Evolutionary conservation across 1,140 invertebrate genomes (phyloP), one percentile per base, ranked within the genome.

Genomic region (Lethrus apterus): DNA sequence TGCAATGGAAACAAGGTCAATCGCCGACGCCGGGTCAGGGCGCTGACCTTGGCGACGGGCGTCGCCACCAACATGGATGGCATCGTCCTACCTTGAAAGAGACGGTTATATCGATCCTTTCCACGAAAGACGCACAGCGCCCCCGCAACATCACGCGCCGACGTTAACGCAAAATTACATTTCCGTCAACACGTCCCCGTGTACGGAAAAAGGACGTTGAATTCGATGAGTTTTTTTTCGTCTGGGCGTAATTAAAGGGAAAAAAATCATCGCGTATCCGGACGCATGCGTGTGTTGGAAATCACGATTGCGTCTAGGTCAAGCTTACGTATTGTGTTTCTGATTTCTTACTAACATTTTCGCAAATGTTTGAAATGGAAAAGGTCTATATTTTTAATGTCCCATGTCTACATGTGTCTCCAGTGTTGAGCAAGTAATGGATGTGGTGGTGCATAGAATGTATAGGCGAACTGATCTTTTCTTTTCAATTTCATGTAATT

Each of bases 1-100:
- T 52, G 44, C 51, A 51, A 15, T 48, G 36, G 44, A 48, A 56
- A 56, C 47, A 51, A 53, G 54, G 54, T 56, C 54, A 56, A 56
- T 56, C 51, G 44, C 50, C 54, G 51, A 23, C 54, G 54, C 41
- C 54, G 54, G 50, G 54, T 52, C 54, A 56, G 54, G 54, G 44
- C 54, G 51, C 54, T 52, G 50, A 56, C 54, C 54, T 56, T 56
- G 50, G 51, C 26, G 38, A 33, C 41, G 44, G 40, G 45, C 31
- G 46, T 42, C 49, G 51, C 44, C 32, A 33, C 42, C 29, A 42
- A 33, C 21, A 24, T 15, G 20, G 23, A 33, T 32, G 29, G 42
- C 42, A 33, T 44, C 42, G 33, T 24, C 46, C 46, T 47, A 47
- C 46, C 46, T 47, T 47, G 46, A 47, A 47, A 36, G 44, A 42